These are phyloP conservation scores for Andrena cerasifolii DNA, from an alignment of 1,140 invertebrate genomes.

Conservation along the genomic window DNA sequence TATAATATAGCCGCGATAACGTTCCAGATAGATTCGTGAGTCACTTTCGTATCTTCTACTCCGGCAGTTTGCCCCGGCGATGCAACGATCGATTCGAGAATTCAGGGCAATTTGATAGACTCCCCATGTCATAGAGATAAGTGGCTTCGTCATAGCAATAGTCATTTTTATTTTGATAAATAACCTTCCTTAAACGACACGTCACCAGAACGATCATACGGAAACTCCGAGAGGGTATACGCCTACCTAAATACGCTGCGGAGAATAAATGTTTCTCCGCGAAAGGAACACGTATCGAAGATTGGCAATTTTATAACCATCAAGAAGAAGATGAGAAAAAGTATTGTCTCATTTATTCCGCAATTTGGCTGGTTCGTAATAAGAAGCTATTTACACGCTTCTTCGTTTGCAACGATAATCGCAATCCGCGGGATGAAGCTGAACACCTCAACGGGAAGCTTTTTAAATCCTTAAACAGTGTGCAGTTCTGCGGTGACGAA, in stretches of 20 bases:
- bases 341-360: too few relatives aligned
- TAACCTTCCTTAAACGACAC: background rate
- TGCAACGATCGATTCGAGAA: conserved; percentile 2
- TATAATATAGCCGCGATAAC: conserved; percentile 52
- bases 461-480: too few relatives aligned
- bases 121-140: background rate
- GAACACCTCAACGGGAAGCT: too few relatives aligned
- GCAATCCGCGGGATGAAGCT: too few relatives aligned
- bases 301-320: too few relatives aligned
- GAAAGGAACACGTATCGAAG: background rate
- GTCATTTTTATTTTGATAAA: background rate
- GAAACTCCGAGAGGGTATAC: background rate
- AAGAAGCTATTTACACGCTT: too few relatives aligned
- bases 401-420: too few relatives aligned
- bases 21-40: conserved; percentile 6
- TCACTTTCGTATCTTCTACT: conserved; percentile 20
- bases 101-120: conserved; percentile 8
- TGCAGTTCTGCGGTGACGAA: too few relatives aligned
- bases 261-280: background rate
- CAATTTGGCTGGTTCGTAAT: too few relatives aligned
- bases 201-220: background rate
- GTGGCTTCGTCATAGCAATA: background rate
- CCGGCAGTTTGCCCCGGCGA: background rate
- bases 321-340: too few relatives aligned
- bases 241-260: background rate